Percentiles rank a stretch among this genome's conserved stretches.
Evolutionary conservation across 2,113 vertebrate species (phyloP).

Genomic region (Artemisiospiza belli): DNA sequence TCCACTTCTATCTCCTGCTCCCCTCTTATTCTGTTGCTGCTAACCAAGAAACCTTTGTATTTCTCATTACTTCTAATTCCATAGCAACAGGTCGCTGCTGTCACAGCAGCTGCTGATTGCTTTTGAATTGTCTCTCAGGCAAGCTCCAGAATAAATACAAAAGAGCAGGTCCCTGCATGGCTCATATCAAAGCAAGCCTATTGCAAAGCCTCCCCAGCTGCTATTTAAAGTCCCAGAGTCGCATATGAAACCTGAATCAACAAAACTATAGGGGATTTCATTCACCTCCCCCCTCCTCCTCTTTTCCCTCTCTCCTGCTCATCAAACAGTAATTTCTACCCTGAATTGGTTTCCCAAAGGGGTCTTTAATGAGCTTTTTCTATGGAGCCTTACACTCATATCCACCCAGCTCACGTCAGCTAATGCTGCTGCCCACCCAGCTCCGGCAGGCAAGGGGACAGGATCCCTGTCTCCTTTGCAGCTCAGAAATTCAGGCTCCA

Average conservation of each 20-base stretch:
- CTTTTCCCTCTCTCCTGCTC: neutral
- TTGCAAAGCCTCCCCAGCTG: neutral
- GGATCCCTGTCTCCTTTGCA: neutral
- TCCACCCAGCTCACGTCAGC: neutral
- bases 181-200: neutral
- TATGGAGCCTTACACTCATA: neutral
- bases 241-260: constrained; percentile 25
- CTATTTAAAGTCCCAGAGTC: constrained; percentile 25
- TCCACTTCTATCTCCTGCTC: neutral
- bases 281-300: neutral
- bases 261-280: constrained; percentile 44
- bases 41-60: constrained; percentile 52
- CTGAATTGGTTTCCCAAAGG: constrained; percentile 31
- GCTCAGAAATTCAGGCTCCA: neutral
- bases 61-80: constrained; percentile 39
- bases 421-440: neutral
- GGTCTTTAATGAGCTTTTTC: constrained; percentile 26
- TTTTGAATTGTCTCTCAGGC: constrained; percentile 58
- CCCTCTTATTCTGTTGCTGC: neutral
- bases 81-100: constrained; percentile 68
- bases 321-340: constrained; percentile 42
- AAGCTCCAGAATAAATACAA: constrained; percentile 59
- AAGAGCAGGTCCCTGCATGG: constrained; percentile 9
- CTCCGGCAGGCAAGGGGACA: neutral
- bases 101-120: constrained; percentile 42